Evolutionary conservation across 1,140 invertebrate species (phyloP).

Genomic region (Drosophila quadrilineata): DNA sequence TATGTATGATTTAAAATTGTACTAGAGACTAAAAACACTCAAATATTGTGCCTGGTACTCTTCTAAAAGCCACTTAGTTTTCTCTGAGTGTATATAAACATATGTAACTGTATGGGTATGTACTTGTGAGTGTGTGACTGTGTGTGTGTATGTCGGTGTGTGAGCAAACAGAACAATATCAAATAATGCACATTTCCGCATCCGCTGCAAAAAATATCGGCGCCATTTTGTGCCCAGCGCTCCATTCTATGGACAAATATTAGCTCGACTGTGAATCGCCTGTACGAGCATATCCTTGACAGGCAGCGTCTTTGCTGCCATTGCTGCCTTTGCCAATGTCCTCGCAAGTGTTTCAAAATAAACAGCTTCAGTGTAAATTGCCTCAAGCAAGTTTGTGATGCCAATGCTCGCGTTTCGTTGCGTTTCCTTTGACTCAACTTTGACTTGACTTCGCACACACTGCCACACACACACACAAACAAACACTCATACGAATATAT

Average conservation of each 20-base stretch:
- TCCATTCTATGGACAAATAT: constrained; percentile 39
- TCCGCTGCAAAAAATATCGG: constrained; percentile 48
- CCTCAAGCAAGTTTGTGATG: constrained; percentile 45
- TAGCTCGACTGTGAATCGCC: constrained; percentile 10
- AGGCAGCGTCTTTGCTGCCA: not conserved
- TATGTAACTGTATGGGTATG: too few relatives aligned
- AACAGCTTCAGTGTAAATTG: constrained; percentile 77
- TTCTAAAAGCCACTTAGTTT: not conserved
- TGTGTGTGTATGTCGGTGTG: not conserved
- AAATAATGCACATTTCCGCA: constrained; percentile 76
- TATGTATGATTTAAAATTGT: too few relatives aligned
- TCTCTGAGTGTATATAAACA: constrained; percentile 13
- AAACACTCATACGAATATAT: constrained; percentile 22
- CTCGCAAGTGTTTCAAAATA: constrained; percentile 72
- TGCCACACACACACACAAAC: too few relatives aligned
- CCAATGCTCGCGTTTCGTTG: constrained; percentile 23
- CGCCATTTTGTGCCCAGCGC: constrained; percentile 26
- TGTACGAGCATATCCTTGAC: not conserved
- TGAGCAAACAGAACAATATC: constrained; percentile 38
- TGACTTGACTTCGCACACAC: constrained; percentile 52
- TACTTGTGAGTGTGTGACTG: not conserved
- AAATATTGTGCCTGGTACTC: too few relatives aligned
- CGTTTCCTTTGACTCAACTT: constrained; percentile 37
- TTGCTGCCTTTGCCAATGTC: constrained; percentile 9
- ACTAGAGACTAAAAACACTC: not conserved